A percentile compares a stretch with the other conserved stretches of the same genome.
Evolutionary conservation across 2,797 vertebrate species (phyloP).

Genomic region (Mustela erminea): DNA sequence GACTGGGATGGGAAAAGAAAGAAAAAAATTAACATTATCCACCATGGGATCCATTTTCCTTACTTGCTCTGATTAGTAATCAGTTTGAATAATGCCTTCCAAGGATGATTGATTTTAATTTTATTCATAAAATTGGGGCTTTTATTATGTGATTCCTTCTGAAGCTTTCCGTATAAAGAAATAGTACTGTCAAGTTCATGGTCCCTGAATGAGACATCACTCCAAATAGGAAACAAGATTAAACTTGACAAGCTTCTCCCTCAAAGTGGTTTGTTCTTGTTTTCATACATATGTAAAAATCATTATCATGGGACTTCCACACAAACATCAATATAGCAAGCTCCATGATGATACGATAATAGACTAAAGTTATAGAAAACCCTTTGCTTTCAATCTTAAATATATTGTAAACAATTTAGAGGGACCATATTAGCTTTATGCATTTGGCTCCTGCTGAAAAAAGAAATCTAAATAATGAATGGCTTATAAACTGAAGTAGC

Average conservation of each 20-base stretch:
- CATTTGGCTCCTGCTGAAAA: not conserved
- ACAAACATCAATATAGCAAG: constrained; percentile 21
- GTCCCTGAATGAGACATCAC: constrained; percentile 71
- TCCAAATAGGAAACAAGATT: constrained; percentile 66
- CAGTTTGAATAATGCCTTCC: constrained; percentile 35
- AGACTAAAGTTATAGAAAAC: constrained; percentile 41
- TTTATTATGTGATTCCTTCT: constrained; percentile 52
- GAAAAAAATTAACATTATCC: constrained; percentile 26
- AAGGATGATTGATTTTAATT: constrained; percentile 73
- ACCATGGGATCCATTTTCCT: constrained; percentile 10
- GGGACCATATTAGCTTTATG: not conserved
- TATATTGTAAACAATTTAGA: constrained; percentile 23
- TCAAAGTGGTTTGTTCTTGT: constrained; percentile 58
- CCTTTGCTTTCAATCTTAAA: constrained; percentile 56
- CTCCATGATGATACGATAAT: constrained; percentile 7
- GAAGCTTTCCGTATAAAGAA: constrained; percentile 65
- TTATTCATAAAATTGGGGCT: constrained; percentile 66
- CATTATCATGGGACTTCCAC: not conserved
- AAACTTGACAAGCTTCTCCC: constrained; percentile 54
- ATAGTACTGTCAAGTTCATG: constrained; percentile 48
- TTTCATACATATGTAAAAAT: constrained; percentile 69
- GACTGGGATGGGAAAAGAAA: not conserved
- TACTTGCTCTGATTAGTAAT: constrained; percentile 71
- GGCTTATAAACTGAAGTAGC: constrained; percentile 31
- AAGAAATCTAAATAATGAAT: constrained; percentile 43